Evolutionary conservation across 1,140 invertebrate genomes (phyloP).

Genomic region (Lucilia cuprina): DNA sequence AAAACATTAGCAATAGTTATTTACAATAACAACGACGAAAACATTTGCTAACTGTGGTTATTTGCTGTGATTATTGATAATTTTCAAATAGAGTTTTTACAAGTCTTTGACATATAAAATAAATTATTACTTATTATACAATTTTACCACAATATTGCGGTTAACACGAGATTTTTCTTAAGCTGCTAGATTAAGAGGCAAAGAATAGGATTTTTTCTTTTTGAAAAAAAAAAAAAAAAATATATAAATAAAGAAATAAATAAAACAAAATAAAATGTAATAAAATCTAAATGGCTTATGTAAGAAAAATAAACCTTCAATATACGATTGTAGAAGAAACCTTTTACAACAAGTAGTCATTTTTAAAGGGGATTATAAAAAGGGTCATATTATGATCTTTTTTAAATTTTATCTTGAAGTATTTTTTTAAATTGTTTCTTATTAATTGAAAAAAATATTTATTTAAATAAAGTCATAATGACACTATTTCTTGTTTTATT

Average conservation of each 20-base stretch:
- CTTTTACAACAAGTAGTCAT: background rate
- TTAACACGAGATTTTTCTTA: constrained; percentile 18
- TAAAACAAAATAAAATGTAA: background rate
- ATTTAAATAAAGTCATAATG: background rate
- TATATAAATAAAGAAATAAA: background rate
- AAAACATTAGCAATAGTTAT: background rate
- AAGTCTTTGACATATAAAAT: constrained; percentile 23
- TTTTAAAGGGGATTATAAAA: background rate
- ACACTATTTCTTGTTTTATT: background rate
- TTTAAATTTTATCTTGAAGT: background rate
- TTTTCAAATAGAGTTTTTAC: constrained; percentile 29
- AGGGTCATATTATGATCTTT: constrained; percentile 1
- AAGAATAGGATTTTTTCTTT: background rate
- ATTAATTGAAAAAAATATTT: background rate
- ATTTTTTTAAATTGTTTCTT: background rate
- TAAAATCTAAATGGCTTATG: background rate
- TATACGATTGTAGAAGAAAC: background rate
- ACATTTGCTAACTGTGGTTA: constrained; percentile 23
- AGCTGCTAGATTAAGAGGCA: constrained; percentile 5
- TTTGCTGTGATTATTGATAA: constrained; percentile 28
- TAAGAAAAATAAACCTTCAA: background rate
- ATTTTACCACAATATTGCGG: constrained; percentile 20
- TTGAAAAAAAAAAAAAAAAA: background rate
- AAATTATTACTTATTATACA: constrained; percentile 10
- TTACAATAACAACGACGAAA: background rate